phyloP scores from a whole-genome alignment of 2,113 vertebrate genomes.

The Sakesphorus luctuosus region DNA sequence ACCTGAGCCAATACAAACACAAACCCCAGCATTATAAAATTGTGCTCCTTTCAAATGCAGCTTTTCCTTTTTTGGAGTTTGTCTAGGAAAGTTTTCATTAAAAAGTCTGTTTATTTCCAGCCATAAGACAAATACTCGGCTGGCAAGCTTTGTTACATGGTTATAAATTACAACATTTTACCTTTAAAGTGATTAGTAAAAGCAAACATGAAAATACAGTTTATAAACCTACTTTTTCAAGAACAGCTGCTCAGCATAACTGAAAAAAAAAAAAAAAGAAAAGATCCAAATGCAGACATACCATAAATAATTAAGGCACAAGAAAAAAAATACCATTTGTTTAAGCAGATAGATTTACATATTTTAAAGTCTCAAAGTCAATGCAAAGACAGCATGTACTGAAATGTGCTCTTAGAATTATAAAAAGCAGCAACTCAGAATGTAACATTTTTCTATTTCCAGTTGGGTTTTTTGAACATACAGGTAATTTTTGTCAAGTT shows the following conservation, averaged over 20 bases:
- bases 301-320: conserved; percentile 2
- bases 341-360: not conserved
- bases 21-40: not conserved
- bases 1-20: conserved; percentile 2
- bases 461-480: not conserved
- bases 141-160: not conserved
- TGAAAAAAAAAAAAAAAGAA: conserved; percentile 40
- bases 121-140: not conserved
- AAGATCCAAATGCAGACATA: conserved; percentile 19
- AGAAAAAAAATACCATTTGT: not conserved
- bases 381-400: not conserved
- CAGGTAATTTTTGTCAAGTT: not conserved
- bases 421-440: not conserved
- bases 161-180: not conserved
- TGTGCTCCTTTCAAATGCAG: not conserved
- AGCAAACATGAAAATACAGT: conserved; percentile 27
- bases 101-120: not conserved
- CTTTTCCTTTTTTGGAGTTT: not conserved
- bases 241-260: conserved; percentile 68
- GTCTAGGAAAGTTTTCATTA: not conserved
- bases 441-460: not conserved
- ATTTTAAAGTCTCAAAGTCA: not conserved
- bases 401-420: not conserved
- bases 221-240: conserved; percentile 74
- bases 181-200: conserved; percentile 52